A percentile compares a stretch with the other conserved stretches of the same genome.
Conservation (phyloP, 2,113 vertebrate genomes). For the Scomber scombrus region DNA sequence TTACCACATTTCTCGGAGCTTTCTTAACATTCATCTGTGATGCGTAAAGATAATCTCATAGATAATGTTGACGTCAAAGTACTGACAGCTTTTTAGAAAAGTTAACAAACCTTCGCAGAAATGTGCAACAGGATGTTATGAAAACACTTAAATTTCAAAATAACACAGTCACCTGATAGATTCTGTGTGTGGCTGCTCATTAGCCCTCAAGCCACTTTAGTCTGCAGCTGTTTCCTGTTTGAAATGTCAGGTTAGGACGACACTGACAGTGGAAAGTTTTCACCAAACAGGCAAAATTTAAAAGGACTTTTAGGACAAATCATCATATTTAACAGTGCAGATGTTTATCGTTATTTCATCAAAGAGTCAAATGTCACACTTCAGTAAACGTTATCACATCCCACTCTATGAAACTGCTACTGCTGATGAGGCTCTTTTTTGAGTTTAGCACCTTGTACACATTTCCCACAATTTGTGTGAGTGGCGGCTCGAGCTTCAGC, state of each 20-base stretch:
- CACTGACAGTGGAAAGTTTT: slow-evolving; percentile 7
- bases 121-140: slow-evolving; percentile 12
- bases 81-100: neutral
- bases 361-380: slow-evolving; percentile 28
- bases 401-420: neutral
- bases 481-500: neutral
- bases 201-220: neutral
- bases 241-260: slow-evolving; percentile 5
- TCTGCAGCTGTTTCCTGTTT: slow-evolving; percentile 25
- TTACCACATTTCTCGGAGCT: neutral
- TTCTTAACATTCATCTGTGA: neutral
- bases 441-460: neutral
- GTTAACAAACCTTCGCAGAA: neutral
- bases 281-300: slow-evolving; percentile 30
- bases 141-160: slow-evolving; percentile 10
- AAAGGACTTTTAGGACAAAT: neutral
- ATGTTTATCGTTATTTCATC: neutral
- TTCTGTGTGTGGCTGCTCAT: neutral
- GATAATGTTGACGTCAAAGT: neutral
- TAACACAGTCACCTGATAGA: neutral
- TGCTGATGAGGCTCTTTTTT: neutral
- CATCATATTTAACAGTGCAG: neutral
- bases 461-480: neutral
- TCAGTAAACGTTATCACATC: neutral
- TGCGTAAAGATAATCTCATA: neutral